Base-by-base conservation (phyloP, 37 sponge, comb jelly and placozoan genomes). In the Cladorhizidae sp. region DNA sequence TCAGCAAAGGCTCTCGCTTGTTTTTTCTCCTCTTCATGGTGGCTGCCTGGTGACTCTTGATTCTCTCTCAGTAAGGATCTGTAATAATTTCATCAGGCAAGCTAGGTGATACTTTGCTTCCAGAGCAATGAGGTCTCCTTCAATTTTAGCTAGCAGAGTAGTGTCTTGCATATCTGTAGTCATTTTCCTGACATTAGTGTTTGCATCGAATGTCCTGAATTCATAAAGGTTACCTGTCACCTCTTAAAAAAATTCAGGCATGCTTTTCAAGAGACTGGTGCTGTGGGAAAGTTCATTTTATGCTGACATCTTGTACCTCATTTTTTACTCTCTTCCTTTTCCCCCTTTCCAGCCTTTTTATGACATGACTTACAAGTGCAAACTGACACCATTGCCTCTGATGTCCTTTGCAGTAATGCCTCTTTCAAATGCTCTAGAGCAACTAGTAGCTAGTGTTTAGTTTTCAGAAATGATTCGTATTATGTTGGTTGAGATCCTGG, bases 81-180 rank as follows among this genome's bases (percentile, higher is more conserved):
- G 41, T 77, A 26, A 38, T 64, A 35, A 59, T 77, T 77, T 57
- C 63, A 23, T 77, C 41, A 57, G 36, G 22, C 78, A 77, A 33
- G 36, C 22, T 22, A 77, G 59, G 23, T 57, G 78, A 52, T 75
- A 75, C 33, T 75, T 75, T 8, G 76, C 76, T 26, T 75, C 76
- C 6, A 75, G 55, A 20, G 76, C 76, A 20, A 75, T 52, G 9
- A 75, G 57, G 50, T 75, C 76, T 32, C 67, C 67, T 29, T 64
- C 67, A 11, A 64, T 11, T 64, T 29, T 64, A 32, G 67, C 67
- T 18, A 64, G 29, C 67, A 49, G 33, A 50, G 52, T 25, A 29
- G 58, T 31, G 23, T 74, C 75, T 49, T 52, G 75, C 41, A 74
- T 6, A 23, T 52, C 29, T 55, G 56, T 54, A 50, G 57, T 54